Percentiles rank a stretch among this genome's conserved stretches.
Conservation (phyloP, 2,113 vertebrate genomes). For the Scophthalmus maximus region DNA sequence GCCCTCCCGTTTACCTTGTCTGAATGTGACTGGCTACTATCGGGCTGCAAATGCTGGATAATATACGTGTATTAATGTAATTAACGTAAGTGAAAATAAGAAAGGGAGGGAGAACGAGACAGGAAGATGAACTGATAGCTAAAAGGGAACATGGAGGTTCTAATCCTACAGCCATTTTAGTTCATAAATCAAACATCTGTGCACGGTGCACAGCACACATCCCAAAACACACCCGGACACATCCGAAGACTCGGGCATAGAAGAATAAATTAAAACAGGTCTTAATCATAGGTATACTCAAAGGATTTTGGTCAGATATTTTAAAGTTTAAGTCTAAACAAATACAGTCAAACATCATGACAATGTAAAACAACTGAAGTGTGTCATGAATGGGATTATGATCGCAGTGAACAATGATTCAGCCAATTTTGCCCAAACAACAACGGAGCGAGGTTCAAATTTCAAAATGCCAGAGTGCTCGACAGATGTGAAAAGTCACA, state of each 20-base stretch:
- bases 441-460: constrained; percentile 9
- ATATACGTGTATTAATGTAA: too few relatives aligned
- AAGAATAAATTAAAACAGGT: neutral
- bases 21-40: neutral
- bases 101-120: neutral
- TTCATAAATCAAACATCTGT: constrained; percentile 11
- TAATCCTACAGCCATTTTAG: constrained; percentile 43
- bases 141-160: constrained; percentile 16
- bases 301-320: neutral
- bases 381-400: neutral
- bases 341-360: neutral
- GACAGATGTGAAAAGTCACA: constrained; percentile 45
- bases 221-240: neutral
- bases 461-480: constrained; percentile 33
- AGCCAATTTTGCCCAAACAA: constrained; percentile 9
- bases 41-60: neutral
- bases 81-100: constrained; percentile 21
- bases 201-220: neutral
- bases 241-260: neutral
- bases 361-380: neutral
- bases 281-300: neutral
- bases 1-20: neutral
- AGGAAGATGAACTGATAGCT: neutral
- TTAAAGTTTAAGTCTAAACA: constrained; percentile 14
- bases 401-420: constrained; percentile 21